Evolutionary conservation across 2,888 invertebrate species (phyloP), one percentile per base, ranked within the genome.

Genomic region (Lottia gigantea): DNA sequence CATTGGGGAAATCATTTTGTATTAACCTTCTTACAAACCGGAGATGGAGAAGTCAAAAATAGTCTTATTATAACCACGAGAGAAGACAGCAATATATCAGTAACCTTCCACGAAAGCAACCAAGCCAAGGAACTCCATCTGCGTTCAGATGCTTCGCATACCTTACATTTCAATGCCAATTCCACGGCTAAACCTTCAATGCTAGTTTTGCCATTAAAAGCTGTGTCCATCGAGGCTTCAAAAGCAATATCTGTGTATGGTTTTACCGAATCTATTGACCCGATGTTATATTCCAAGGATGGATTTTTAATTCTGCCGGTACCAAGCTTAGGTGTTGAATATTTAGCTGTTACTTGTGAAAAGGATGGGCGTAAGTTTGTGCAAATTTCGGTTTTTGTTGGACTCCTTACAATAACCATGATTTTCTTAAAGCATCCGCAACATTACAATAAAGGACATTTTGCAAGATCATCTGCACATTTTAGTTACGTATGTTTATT

Each of bases 1-100:
- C 55, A 55, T 15, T 55, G 55, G 55, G 55, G 55, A n/a, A 55
- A 19, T 23, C 55, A 55, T 55, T 55, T 55, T 11, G 55, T 55
- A 23, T 14, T 55, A 14, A 23, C 55, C 11, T 55, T 55, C 15
- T 14, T 55, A 16, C 11, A 14, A 55, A 55, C 19, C 23, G 11
- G 23, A 12, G 1, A 2, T 14, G 2, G 0, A 55, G 55, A 55
- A 55, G 19, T 23, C 19, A 19, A 11, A 12, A 55, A 55, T 55
- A 12, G 23, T 55, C 19, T 55, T 3, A 23, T 55, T 6, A 55
- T 55, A 3, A 55, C 55, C 0, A 14, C 55, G 6, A 55, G 55
- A 55, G 55, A 55, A 19, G 2, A 19, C 19, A 23, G 19, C 8
- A 23, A 55, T 55, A 15, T 55, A 23, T 23, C 19, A 2, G 55